Evolutionary conservation across 2,888 invertebrate genomes (phyloP), one percentile per base, ranked within the genome.

Genomic region (Antheraea assamensis): DNA sequence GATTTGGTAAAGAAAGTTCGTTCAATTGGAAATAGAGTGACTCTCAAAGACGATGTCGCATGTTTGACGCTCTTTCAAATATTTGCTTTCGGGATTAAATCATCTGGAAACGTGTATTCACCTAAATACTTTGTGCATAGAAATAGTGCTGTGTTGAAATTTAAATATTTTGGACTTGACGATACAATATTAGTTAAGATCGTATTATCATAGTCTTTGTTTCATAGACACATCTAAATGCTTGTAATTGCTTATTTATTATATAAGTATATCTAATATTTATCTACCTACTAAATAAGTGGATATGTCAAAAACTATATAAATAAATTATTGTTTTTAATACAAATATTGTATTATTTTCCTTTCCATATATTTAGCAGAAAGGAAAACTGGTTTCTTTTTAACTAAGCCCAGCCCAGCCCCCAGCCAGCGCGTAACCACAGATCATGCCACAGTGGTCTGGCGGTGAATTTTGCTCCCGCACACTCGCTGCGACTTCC

Each of bases 21-120:
- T 72, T 78, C 77, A 78, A 78, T 79, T 80, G 79, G 77, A 80
- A 84, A 78, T 70, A 76, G 76, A 80, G 79, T 78, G 78, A 78
- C 77, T 80, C 80, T 79, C 78, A 81, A 78, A 80, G 81, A 80
- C 75, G 77, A 76, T 79, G 78, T 79, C 74, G 76, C 80, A 81
- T 80, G 81, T 81, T 84, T 82, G 78, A 77, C 81, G 79, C 76
- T 79, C 78, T 80, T 80, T 80, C 80, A 80, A 82, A 75, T 79
- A 82, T 83, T 82, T 81, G 78, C 81, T 76, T 83, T 83, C 79
- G 77, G 74, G 74, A 79, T 80, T 79, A 78, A 85, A 82, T 82
- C 83, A 82, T 77, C 75, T 83, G 82, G 81, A 85, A 80, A 80
- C 77, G 78, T 79, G 77, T 74, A 76, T 79, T 81, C 80, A 80